Percentiles rank a stretch among this genome's conserved stretches.
Evolutionary conservation across 2,113 vertebrate species (phyloP).

Genomic region (Myotis lucifugus): DNA sequence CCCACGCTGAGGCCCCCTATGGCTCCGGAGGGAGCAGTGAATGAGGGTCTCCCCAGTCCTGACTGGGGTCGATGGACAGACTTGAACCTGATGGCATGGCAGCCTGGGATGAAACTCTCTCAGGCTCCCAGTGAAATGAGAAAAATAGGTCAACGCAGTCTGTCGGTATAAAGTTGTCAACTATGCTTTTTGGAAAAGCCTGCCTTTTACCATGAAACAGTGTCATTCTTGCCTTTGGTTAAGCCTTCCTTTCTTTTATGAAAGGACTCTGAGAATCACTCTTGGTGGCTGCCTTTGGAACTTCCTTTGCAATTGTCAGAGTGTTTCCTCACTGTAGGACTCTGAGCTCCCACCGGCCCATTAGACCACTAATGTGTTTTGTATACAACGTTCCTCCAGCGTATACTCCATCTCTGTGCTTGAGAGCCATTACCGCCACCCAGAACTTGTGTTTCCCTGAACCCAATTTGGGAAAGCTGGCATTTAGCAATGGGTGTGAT

Average conservation of each 20-base stretch:
- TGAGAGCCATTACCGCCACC: background rate
- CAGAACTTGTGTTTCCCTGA: background rate
- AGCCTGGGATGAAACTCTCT: background rate
- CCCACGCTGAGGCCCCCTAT: fast-evolving
- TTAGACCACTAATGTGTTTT: fast-evolving
- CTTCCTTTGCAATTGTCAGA: background rate
- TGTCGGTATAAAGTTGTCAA: background rate
- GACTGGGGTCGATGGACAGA: background rate
- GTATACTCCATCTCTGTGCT: background rate
- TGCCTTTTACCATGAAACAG: background rate
- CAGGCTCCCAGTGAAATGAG: background rate
- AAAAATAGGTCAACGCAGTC: background rate
- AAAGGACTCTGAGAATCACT: background rate
- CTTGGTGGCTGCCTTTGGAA: background rate
- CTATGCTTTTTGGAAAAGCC: background rate
- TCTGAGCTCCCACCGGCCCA: fast-evolving
- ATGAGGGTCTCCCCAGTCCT: background rate
- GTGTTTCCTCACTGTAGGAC: background rate
- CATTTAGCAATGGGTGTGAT: background rate
- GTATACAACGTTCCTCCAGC: background rate
- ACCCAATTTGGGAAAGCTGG: background rate
- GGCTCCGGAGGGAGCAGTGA: background rate
- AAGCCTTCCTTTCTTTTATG: background rate
- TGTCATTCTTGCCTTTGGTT: background rate
- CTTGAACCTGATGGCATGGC: background rate